Conservation (phyloP, 2,797 vertebrate genomes). For the Anguilla megastoma region DNA sequence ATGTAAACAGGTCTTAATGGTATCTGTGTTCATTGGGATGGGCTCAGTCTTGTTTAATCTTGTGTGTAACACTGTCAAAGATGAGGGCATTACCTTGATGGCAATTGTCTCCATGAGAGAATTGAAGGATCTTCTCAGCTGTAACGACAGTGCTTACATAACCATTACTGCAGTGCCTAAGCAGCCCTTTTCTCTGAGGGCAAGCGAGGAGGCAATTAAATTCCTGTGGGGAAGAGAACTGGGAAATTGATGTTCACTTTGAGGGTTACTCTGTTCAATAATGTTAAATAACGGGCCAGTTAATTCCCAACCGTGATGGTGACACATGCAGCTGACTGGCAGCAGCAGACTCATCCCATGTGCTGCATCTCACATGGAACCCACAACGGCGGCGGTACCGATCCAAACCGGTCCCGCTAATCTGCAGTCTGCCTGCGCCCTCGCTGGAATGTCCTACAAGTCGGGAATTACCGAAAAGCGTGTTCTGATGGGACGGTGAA, state of each 20-base stretch:
- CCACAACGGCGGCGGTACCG: not conserved
- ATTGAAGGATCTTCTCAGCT: not conserved
- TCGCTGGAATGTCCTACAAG: not conserved
- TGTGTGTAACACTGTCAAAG: conserved; percentile 16
- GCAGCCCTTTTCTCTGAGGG: not conserved
- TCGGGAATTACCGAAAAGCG: not conserved
- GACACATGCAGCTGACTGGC: conserved; percentile 6
- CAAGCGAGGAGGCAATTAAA: conserved; percentile 17
- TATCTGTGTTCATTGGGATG: not conserved
- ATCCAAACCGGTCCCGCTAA: not conserved
- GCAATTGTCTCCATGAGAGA: not conserved
- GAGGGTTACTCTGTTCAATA: conserved; percentile 22
- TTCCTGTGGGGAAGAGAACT: conserved; percentile 28
- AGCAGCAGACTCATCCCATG: too few relatives aligned
- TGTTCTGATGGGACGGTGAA: not conserved
- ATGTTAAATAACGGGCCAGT: conserved; percentile 28
- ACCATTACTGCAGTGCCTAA: not conserved
- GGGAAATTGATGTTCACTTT: conserved; percentile 22
- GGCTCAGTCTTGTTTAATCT: not conserved
- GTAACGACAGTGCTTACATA: not conserved
- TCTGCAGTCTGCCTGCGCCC: not conserved
- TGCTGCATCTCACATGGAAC: not conserved
- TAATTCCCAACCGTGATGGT: conserved; percentile 7
- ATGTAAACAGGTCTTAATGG: not conserved
- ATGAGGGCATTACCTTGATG: conserved; percentile 20